Conservation (phyloP, 2,113 vertebrate species). For the Atlantisia rogersi region DNA sequence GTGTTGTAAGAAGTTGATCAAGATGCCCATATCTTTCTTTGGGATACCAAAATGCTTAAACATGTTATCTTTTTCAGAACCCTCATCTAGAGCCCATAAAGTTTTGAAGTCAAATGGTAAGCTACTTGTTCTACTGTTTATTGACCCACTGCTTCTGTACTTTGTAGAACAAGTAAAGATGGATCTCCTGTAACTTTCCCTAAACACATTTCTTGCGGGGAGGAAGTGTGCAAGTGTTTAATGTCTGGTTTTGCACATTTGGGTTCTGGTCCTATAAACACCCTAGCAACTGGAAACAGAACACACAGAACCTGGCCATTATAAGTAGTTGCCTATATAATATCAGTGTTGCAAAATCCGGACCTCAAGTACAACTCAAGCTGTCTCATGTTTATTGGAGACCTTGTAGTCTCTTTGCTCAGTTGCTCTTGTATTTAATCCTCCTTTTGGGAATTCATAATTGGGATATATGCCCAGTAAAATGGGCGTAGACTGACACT, state of each 20-base stretch:
- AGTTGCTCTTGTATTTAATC: not conserved
- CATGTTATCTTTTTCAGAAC: constrained; percentile 79
- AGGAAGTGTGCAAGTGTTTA: not conserved
- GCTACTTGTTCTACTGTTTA: constrained; percentile 11
- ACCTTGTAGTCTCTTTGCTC: not conserved
- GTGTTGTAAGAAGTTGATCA: not conserved
- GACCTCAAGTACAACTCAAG: not conserved
- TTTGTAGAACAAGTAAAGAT: not conserved
- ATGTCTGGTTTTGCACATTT: not conserved
- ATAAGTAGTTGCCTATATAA: not conserved
- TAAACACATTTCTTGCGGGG: accelerated
- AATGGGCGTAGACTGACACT: not conserved
- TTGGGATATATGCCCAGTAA: not conserved
- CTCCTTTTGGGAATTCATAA: not conserved
- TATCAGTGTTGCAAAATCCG: not conserved
- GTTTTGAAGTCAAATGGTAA: constrained; percentile 88
- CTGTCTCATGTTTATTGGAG: not conserved
- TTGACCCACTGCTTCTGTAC: not conserved
- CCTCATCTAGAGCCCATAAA: constrained; percentile 90
- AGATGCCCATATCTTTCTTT: not conserved
- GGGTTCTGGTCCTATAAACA: not conserved
- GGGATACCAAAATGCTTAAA: not conserved
- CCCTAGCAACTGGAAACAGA: not conserved
- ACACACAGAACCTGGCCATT: not conserved
- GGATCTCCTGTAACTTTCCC: not conserved